These are phyloP conservation scores for Tympanuchus pallidicinctus DNA, from an alignment of 2,113 vertebrate genomes.

Conservation along the genomic window DNA sequence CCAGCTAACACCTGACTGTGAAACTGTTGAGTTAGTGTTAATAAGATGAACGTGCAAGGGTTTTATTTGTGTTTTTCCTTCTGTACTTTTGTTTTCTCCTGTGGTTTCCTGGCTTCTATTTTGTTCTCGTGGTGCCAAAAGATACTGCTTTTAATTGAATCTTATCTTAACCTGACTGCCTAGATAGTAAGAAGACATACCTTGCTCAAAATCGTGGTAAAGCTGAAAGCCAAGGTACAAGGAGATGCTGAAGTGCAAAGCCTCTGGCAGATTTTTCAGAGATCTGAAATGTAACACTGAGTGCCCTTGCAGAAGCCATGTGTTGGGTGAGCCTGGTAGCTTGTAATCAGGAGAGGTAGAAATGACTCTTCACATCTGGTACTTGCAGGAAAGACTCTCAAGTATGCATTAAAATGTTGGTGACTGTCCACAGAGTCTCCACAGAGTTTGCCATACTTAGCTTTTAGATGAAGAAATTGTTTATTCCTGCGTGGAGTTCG, in stretches of 20 bases:
- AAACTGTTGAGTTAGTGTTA: neutral
- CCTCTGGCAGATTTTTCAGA: neutral
- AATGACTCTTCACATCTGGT: neutral
- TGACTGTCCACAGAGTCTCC: neutral
- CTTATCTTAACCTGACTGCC: neutral
- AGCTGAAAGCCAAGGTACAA: neutral
- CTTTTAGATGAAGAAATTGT: neutral
- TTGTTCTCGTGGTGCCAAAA: neutral
- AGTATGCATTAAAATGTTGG: neutral
- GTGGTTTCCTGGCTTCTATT: neutral
- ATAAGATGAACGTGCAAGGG: rapidly evolving
- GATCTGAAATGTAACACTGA: neutral
- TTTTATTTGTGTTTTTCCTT: neutral
- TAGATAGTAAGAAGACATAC: neutral
- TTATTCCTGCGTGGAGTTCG: neutral
- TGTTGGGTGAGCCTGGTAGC: neutral
- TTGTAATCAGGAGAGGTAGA: neutral
- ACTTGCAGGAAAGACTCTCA: neutral
- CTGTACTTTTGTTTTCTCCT: neutral
- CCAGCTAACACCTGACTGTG: neutral
- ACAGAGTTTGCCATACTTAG: neutral
- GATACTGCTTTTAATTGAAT: neutral
- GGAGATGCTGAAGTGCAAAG: neutral
- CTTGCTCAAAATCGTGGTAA: neutral
- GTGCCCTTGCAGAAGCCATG: rapidly evolving